Evolutionary conservation across 2,888 invertebrate genomes (phyloP).

Genomic region (Mythimna loreyi): DNA sequence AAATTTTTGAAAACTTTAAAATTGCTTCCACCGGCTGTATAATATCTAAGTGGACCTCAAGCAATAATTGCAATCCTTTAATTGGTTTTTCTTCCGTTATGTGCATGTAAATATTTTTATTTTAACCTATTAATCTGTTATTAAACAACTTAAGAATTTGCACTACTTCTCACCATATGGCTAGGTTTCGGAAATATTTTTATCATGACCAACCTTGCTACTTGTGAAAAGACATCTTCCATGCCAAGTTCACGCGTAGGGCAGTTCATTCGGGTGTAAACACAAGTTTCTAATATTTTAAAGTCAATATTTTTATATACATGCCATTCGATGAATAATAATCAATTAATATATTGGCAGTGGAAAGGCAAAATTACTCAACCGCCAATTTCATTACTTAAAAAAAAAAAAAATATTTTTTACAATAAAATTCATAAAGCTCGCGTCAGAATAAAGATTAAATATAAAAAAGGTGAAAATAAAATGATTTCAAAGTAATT

Average conservation of each 20-base stretch:
- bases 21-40: not conserved
- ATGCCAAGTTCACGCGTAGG: conserved; percentile 62
- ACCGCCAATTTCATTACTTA: too few species aligned
- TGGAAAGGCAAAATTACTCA: too few species aligned
- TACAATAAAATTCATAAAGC: too few species aligned
- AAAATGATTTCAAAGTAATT: too few species aligned
- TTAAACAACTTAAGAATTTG: conserved; percentile 30
- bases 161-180: conserved; percentile 15
- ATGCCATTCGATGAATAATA: not conserved
- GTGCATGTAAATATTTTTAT: not conserved
- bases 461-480: too few species aligned
- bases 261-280: conserved; percentile 49
- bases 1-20: not conserved
- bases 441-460: too few species aligned
- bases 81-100: not conserved
- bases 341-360: too few species aligned
- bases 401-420: too few species aligned
- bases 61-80: too few species aligned
- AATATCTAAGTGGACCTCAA: not conserved
- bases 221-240: conserved; percentile 59
- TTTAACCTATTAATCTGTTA: conserved; percentile 7
- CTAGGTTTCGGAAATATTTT: conserved; percentile 59
- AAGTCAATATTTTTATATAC: conserved; percentile 7
- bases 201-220: conserved; percentile 54
- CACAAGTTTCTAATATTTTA: conserved; percentile 11